Base-by-base conservation (phyloP, 2,113 vertebrate species). In the Vombatus ursinus region DNA sequence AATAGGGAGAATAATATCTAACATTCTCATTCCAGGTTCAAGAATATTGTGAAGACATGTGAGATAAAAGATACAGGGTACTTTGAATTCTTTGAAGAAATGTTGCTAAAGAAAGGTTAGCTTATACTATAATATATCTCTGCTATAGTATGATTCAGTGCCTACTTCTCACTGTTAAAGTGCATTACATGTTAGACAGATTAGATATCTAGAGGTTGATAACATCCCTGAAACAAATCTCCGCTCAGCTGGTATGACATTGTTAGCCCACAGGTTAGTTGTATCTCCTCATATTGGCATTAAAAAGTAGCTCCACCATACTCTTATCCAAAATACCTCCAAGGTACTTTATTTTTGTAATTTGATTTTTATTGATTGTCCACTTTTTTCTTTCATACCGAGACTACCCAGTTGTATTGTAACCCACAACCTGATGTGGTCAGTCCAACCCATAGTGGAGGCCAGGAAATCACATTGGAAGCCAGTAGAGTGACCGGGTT, bases 301-400 rank as follows among this genome's bases (percentile, higher is more conserved):
- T 92, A 89, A 2, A 52, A 92, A 92, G n/a, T 54, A 25, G 14
- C 53, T 90, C 14, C 90, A 26, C 31, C 48, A 10, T 68, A 84
- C n/a, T 68, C 90, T 84, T 2, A n/a, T n/a, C 37, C 61, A 68
- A 68, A 68, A 68, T 68, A 68, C 31, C 37, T 89, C 48, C 31
- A 68, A 96, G 90, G 25, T 95, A 8, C 31, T 92, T 92, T 89
- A 10, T 94, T 93, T 94, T 93, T n/a, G 16, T 57, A 91, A 51
- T 9, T 61, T 95, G 5, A 50, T 84, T 44, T 37, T 44, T 31
- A 10, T 31, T 77, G 31, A 68, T 19, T 68, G 61, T 92, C 10
- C 89, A 52, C 31, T 90, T 95, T 94, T 77, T 91, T 24, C 84
- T 89, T 22, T 44, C 25, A 24, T 52, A 19, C 44, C 37, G 25